phyloP scores from a whole-genome alignment of 2,113 vertebrate genomes.

The Casuarius casuarius region DNA sequence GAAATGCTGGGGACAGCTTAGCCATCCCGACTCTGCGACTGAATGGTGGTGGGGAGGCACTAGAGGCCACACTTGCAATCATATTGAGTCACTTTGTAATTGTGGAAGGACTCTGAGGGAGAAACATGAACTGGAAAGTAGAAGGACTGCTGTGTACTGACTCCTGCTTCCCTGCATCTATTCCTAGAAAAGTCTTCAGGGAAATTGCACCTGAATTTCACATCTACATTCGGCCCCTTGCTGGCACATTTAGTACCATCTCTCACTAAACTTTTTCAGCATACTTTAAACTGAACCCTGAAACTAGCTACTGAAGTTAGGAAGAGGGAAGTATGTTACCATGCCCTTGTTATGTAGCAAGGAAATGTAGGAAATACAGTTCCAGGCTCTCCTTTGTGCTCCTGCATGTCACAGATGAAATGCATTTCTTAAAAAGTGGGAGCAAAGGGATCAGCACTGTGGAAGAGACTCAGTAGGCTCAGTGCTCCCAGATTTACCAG shows the following conservation, averaged over 20 bases:
- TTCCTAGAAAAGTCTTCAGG: background rate
- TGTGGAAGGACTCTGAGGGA: background rate
- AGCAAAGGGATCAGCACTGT: background rate
- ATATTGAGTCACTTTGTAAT: background rate
- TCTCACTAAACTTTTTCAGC: background rate
- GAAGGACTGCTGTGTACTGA: background rate
- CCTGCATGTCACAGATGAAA: background rate
- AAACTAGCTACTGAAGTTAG: background rate
- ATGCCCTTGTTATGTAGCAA: background rate
- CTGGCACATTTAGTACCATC: background rate
- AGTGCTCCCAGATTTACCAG: background rate
- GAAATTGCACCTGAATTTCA: background rate
- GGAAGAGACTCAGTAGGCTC: background rate
- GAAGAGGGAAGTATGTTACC: background rate
- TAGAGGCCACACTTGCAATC: background rate
- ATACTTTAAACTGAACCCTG: background rate
- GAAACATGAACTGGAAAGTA: background rate
- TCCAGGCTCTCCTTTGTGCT: background rate
- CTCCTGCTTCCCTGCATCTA: background rate
- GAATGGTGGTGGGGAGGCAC: background rate
- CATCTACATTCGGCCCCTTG: background rate
- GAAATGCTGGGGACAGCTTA: background rate
- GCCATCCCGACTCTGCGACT: background rate
- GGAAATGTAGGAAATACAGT: background rate
- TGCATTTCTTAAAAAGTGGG: background rate